Base-by-base conservation (phyloP, 2,797 vertebrate genomes). In the Thaleichthys pacificus region DNA sequence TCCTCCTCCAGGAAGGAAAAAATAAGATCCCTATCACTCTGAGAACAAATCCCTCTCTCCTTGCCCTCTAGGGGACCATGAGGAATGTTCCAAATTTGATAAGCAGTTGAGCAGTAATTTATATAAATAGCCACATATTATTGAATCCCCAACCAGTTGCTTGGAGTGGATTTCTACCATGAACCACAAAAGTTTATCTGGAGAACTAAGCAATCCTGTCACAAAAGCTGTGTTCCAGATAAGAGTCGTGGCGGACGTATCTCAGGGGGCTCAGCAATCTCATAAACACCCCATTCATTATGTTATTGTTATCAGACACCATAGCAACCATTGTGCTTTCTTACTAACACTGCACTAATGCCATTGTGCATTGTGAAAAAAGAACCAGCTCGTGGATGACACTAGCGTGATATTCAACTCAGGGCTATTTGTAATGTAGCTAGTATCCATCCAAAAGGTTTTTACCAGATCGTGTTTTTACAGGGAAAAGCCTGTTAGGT, bases 311-410 rank as follows among this genome's bases (percentile, higher is more conserved):
- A 72, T 79, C 56, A 42, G 65, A 47, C 42, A 22, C 60, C 61
- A 69, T 68, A 51, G 65, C 69, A 65, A 75, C 72, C 26, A 11
- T n/a, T 54, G 14, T 69, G 77, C 68, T 75, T 75, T 21, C 19
- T 49, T 26, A 32, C 49, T 70, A 70, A 67, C 56, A 77, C 12
- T 57, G 26, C 17, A 15, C 68, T 67, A 61, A 63, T 74, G 51
- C 60, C 8, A 3, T 38, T 38, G 6, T 21, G 68, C 19, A 61
- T 61, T 32, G 21, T 26, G n/a, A 65, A 62, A 62, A 71, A 22
- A 24, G 22, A 56, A 26, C 26, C 24, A 19, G 35, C 51, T 35
- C 22, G 54, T 42, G 24, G 70, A 58, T 54, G 56, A 73, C 38
- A 38, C n/a, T n/a, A 54, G 15, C n/a, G 54, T 68, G 51, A 63